Percentiles rank a stretch among this genome's conserved stretches.
Conservation (phyloP, 23 tunicate genomes). For the Oikopleura vanhoeffeni region DNA sequence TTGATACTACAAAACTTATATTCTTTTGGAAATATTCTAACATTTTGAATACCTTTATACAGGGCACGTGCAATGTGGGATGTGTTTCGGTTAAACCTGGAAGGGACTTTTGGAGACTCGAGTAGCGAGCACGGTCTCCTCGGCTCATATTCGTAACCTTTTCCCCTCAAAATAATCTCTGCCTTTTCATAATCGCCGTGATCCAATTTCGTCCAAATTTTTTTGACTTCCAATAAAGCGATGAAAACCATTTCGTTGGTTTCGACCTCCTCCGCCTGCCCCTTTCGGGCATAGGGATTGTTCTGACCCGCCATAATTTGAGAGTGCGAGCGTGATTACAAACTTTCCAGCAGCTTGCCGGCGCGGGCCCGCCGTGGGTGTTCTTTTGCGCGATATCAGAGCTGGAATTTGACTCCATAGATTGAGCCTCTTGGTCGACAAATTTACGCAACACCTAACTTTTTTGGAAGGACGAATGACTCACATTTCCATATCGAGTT, state of each 20-base stretch:
- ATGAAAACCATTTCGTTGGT: constrained; percentile 2
- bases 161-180: not conserved
- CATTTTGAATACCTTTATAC: not conserved
- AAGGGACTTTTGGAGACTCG: not conserved
- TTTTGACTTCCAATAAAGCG: not conserved
- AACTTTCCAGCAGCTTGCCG: not conserved
- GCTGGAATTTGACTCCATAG: not conserved
- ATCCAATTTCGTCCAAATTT: not conserved
- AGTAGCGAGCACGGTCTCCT: constrained; percentile 5
- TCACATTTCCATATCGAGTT: not conserved
- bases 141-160: not conserved
- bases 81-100: not conserved
- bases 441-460: not conserved
- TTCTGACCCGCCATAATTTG: constrained; percentile 11
- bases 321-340: not conserved
- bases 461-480: not conserved
- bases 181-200: not conserved
- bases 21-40: too few species aligned
- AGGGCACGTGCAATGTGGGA: not conserved
- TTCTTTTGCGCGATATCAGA: not conserved
- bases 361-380: not conserved
- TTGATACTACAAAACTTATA: too few species aligned
- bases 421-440: not conserved
- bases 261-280: not conserved
- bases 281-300: constrained; percentile 9